Conservation (phyloP, 2,888 invertebrate genomes). For the Pharmacophagus antenor region DNA sequence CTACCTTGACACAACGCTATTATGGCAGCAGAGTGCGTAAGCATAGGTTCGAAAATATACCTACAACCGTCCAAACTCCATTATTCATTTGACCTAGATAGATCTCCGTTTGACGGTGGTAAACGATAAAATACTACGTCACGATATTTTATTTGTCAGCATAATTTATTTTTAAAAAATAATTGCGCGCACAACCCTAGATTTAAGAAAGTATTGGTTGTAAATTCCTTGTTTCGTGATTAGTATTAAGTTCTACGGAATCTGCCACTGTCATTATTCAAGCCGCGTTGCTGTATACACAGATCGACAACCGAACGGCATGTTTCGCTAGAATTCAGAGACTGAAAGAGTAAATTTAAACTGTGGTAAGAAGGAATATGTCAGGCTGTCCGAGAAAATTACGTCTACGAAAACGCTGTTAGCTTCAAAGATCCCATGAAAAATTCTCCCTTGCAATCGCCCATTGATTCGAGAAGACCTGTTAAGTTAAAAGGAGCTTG, state of each 20-base stretch:
- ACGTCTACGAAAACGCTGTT: too few relatives aligned
- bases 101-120: too few relatives aligned
- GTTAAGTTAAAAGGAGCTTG: background rate
- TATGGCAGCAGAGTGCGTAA: too few relatives aligned
- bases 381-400: too few relatives aligned
- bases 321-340: background rate
- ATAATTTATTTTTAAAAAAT: background rate
- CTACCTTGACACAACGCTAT: too few relatives aligned
- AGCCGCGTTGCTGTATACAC: background rate
- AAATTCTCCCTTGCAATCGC: too few relatives aligned
- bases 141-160: too few relatives aligned
- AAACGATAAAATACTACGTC: too few relatives aligned
- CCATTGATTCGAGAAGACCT: background rate
- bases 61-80: too few relatives aligned
- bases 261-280: background rate
- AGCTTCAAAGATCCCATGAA: too few relatives aligned
- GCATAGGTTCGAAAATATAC: too few relatives aligned
- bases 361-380: background rate
- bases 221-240: slow-evolving; percentile 1
- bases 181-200: background rate
- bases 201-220: background rate
- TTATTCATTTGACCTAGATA: too few relatives aligned
- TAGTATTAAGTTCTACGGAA: background rate
- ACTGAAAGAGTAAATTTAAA: background rate
- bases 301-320: background rate